Base-by-base conservation (phyloP, 35 echinoderm and acorn worm species). In the Strongylocentrotus purpuratus region DNA sequence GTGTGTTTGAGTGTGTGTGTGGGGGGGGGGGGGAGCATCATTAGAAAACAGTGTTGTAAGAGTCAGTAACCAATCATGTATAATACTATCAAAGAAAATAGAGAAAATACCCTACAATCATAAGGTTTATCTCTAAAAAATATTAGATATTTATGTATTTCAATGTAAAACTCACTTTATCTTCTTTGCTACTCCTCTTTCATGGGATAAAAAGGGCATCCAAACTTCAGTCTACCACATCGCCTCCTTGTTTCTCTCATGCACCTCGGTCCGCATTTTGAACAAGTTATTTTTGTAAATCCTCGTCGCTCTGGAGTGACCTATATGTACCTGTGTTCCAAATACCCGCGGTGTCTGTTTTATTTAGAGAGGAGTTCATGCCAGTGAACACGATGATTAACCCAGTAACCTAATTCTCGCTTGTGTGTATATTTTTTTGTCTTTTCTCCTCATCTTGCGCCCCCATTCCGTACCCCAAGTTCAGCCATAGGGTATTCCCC, bases 371-470 rank as follows among this genome's bases (percentile, higher is more conserved):
- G 61, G 61, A 88, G 13, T n/a, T 88, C 13, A 88, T 88, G 45
- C 87, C 87, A 33, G 32, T 88, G 87, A 88, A 88, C 87, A 88
- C 45, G 31, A 46, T 88, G 87, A 88, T 88, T 88, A 88, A 88
- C 87, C 87, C 87, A 33, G 86, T 95, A 88, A 88, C 94, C 94
- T 28, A 86, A 46, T 95, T 94, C 48, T 95, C 33, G 71, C 52
- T 13, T 28, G 18, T 94, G 10, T 94, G 12, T 78, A n/a, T 94
- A 70, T 94, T 33, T 94, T 94, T 78, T 0, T 78, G 22, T 71
- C 33, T 35, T 31, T 32, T 55, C 60, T 59, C 70, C 31, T 32
- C 32, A 31, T 32, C 47, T n/a, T 35, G 45, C 52, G 18, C 94
- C 94, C 15, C 92, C 92, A 94, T 61, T 61, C 92, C 47, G 32